These are phyloP conservation scores for Odobenus rosmarus DNA, from an alignment of 2,113 vertebrate genomes.

Conservation along the genomic window DNA sequence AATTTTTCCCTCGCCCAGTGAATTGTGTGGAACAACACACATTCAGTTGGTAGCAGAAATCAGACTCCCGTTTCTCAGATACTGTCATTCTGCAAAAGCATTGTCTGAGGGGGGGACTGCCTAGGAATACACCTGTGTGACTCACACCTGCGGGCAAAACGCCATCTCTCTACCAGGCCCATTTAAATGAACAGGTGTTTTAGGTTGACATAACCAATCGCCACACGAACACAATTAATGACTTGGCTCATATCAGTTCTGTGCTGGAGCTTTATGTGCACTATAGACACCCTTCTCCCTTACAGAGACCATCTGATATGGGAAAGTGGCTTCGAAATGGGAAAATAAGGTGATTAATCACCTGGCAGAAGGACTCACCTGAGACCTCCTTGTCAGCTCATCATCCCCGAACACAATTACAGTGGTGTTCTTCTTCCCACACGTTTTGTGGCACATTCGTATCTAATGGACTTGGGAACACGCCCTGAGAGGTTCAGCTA, in stretches of 20 bases:
- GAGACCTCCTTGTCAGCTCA: not conserved
- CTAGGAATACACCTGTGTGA: not conserved
- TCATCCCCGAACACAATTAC: not conserved
- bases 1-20: not conserved
- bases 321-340: slow-evolving; percentile 1
- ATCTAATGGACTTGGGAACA: not conserved
- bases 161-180: not conserved
- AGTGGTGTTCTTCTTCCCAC: not conserved
- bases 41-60: not conserved
- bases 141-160: not conserved
- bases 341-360: slow-evolving; percentile 1
- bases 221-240: not conserved
- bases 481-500: not conserved
- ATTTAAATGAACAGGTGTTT: not conserved
- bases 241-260: not conserved
- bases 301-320: not conserved
- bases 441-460: not conserved
- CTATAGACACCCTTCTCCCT: not conserved
- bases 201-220: not conserved
- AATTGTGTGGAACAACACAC: not conserved
- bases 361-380: not conserved
- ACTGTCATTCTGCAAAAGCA: not conserved
- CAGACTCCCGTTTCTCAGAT: not conserved
- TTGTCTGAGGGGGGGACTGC: rapidly evolving
- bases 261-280: not conserved